Evolutionary conservation across 2,113 vertebrate genomes (phyloP).

Genomic region (Antigone vipio): DNA sequence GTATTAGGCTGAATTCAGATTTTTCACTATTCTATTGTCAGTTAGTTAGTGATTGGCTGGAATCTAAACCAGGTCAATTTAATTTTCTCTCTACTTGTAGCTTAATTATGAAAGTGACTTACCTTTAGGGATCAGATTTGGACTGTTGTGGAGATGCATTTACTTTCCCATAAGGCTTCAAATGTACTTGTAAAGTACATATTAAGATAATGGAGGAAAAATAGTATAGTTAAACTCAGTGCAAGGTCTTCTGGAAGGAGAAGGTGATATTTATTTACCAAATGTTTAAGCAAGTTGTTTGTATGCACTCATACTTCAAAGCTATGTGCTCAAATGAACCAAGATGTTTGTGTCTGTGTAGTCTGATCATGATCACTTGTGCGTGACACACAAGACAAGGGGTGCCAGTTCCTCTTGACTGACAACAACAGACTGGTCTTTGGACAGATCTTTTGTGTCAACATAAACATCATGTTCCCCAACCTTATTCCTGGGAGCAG

Average conservation of each 20-base stretch:
- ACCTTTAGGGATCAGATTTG: background rate
- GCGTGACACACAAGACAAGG: background rate
- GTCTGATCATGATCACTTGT: background rate
- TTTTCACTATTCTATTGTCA: background rate
- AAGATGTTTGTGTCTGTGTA: background rate
- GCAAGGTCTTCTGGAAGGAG: background rate
- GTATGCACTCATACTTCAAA: background rate
- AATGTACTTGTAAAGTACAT: background rate
- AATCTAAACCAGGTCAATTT: background rate
- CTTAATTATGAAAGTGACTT: background rate
- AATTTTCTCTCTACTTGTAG: background rate
- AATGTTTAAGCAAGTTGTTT: background rate
- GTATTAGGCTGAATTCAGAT: background rate
- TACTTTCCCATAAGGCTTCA: background rate
- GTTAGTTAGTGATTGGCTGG: background rate
- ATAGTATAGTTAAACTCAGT: background rate
- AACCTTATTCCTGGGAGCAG: background rate
- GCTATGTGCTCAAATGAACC: background rate
- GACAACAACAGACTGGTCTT: background rate
- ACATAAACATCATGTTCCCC: background rate
- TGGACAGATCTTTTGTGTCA: background rate
- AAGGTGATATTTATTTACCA: background rate
- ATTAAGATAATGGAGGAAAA: background rate
- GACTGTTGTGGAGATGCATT: background rate
- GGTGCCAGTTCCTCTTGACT: background rate